Conservation (phyloP, 2,797 vertebrate species). For the Trachurus trachurus region DNA sequence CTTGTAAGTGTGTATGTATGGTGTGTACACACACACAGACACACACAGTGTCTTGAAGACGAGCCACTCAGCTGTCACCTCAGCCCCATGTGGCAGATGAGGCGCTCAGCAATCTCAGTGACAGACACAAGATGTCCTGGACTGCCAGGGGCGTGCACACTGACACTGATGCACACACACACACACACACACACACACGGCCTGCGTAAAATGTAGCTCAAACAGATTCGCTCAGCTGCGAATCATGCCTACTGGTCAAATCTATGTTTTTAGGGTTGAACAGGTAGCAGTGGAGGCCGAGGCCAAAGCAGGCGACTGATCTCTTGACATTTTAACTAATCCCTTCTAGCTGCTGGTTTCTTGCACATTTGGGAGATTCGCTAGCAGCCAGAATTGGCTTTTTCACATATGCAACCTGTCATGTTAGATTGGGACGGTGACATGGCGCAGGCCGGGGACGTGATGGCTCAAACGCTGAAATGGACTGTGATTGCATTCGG, state of each 20-base stretch:
- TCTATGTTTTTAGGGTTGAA: conserved; percentile 95
- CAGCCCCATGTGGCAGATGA: conserved; percentile 74
- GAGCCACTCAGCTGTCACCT: conserved; percentile 79
- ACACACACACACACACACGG: conserved; percentile 61
- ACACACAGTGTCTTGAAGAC: conserved; percentile 49
- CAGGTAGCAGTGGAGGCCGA: conserved; percentile 89
- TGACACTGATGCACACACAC: conserved; percentile 59
- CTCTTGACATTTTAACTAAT: conserved; percentile 98
- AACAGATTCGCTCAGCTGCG: conserved; percentile 81
- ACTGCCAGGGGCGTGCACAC: conserved; percentile 88
- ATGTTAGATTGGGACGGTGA: conserved; percentile 88
- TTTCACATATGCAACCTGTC: conserved; percentile 98
- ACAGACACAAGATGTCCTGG: conserved; percentile 93
- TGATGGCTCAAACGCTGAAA: conserved; percentile 87
- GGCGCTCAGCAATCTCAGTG: conserved; percentile 88
- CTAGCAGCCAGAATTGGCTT: conserved; percentile 97
- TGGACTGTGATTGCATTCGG: conserved; percentile 89
- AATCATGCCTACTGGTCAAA: conserved; percentile 92
- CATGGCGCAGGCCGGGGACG: conserved; percentile 78
- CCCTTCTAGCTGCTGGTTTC: conserved; percentile 92
- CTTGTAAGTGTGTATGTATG: conserved; percentile 18
- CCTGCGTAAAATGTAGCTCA: conserved; percentile 62
- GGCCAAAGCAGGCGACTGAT: conserved; percentile 79
- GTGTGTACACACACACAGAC: background rate
- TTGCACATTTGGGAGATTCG: conserved; percentile 92